Evolutionary conservation across 2,888 invertebrate species (phyloP).

Genomic region (Polymixis flavicincta): DNA sequence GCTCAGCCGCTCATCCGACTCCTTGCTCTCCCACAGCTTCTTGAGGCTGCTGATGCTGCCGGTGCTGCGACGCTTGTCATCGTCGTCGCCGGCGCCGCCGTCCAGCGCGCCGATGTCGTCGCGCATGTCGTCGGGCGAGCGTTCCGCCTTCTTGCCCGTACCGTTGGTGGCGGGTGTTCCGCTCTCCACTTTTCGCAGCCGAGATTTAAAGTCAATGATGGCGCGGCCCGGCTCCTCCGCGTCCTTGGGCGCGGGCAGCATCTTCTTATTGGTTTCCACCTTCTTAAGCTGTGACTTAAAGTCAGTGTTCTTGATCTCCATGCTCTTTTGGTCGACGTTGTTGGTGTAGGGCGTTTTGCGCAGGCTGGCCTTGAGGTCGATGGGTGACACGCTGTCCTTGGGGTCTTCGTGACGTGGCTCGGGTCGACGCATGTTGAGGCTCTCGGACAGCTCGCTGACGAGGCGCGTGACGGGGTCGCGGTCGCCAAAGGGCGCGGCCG

Average conservation of each 20-base stretch:
- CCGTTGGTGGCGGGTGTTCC: slow-evolving; percentile 80
- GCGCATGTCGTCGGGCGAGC: slow-evolving; percentile 82
- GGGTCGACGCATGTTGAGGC: slow-evolving; percentile 91
- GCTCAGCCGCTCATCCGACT: slow-evolving; percentile 91
- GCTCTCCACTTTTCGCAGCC: slow-evolving; percentile 95
- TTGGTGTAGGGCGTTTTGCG: slow-evolving; percentile 82
- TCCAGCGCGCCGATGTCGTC: slow-evolving; percentile 78
- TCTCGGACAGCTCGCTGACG: slow-evolving; percentile 96
- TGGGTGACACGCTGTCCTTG: slow-evolving; percentile 79
- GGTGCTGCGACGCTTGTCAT: slow-evolving; percentile 97
- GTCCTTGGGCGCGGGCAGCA: slow-evolving; percentile 86
- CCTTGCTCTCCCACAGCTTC: slow-evolving; percentile 97
- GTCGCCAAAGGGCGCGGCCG: slow-evolving; percentile 89
- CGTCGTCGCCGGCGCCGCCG: slow-evolving; percentile 91
- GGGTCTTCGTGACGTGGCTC: slow-evolving; percentile 69
- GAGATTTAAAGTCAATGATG: slow-evolving; percentile 96
- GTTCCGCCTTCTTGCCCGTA: slow-evolving; percentile 73
- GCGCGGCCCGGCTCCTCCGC: slow-evolving; percentile 89
- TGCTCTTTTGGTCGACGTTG: slow-evolving; percentile 66
- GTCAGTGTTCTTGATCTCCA: slow-evolving; percentile 82
- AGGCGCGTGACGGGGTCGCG: slow-evolving; percentile 95
- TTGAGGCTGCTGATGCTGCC: slow-evolving; percentile 98
- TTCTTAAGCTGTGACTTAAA: slow-evolving; percentile 94
- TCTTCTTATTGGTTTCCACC: slow-evolving; percentile 93
- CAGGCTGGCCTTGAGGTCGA: slow-evolving; percentile 89